A percentile compares a stretch with the other conserved stretches of the same genome.
These are phyloP conservation scores for Lepidurus couesii DNA, from an alignment of 1,140 invertebrate species.

Conservation along the genomic window DNA sequence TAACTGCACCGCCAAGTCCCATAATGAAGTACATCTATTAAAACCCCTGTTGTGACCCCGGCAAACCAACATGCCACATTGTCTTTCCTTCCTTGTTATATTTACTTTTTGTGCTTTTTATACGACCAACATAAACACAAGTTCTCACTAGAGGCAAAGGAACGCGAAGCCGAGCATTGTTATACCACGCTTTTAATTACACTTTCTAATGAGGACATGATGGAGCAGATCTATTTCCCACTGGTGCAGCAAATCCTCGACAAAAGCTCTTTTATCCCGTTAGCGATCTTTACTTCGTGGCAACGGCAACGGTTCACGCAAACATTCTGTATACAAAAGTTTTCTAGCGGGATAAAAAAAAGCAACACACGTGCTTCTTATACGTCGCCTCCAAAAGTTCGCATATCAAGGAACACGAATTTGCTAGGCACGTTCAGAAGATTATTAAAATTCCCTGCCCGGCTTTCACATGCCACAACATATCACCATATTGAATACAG, in stretches of 20 bases:
- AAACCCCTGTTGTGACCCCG: slow-evolving; percentile 6
- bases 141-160: background rate
- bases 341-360: background rate
- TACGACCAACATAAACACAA: slow-evolving; percentile 6
- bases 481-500: no score
- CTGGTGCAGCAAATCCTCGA: background rate
- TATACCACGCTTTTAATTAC: slow-evolving; percentile 5
- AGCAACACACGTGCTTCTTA: background rate
- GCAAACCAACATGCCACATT: slow-evolving; percentile 21
- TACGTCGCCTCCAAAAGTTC: no score
- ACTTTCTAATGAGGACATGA: slow-evolving; percentile 22
- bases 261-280: slow-evolving; percentile 5
- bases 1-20: slow-evolving; percentile 12
- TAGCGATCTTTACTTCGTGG: background rate
- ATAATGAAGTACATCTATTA: slow-evolving; percentile 19
- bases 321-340: background rate
- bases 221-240: background rate
- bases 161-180: background rate
- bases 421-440: no score
- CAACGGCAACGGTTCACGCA: slow-evolving; percentile 3
- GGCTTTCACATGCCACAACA: no score
- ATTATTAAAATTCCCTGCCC: no score
- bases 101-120: background rate
- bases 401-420: no score
- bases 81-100: slow-evolving; percentile 9